Base-by-base conservation (phyloP, 2,113 vertebrate genomes). In the Brienomyrus longianalis region DNA sequence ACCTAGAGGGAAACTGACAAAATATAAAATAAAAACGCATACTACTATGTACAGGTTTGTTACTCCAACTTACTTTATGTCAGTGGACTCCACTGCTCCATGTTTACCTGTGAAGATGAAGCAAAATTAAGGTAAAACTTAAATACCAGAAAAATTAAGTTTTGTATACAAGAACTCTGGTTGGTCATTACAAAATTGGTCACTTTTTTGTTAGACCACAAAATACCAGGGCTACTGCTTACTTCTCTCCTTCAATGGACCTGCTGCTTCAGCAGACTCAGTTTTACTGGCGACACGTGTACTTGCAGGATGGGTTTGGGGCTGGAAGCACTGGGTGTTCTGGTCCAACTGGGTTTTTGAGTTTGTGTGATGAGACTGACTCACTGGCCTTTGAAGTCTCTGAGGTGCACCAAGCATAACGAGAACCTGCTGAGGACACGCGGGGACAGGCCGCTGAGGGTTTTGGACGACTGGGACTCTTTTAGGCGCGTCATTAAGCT, bases 381-480 rank as follows among this genome's bases (percentile, higher is more conserved):
- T 93, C 7, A 77, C 39, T 0, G 94, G 95, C n/a, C 95, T 92
- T 66, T 95, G 96, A 56, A 96, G 77, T 2, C 97, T 93, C 92
- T 97, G 97, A 0, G 96, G 94, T 31, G 96, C 95, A 84, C 97
- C 98, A 0, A 96, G 94, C 43, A 95, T 56, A 15, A 95, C 95
- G 0, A 97, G 89, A 43, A 97, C 93, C 0, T 95, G 95, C 39
- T 96, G 96, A 0, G 96, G 92, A 17, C 93, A 94, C 10, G 92
- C 91, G 3, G 93, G 92, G 0, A 84, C 88, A 1, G 90, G 89
- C 27, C 91, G 93, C 0, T 80, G 54, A 0, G 35, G 88, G 31
- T 66, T 91, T 86, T 95, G 96, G 0, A 94, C 89, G 51, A 97
- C 94, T 0, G 95, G 96, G 87, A 98, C 93, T 8, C 98, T 96